Evolutionary conservation across 2,888 invertebrate genomes (phyloP), one percentile per base, ranked within the genome.

Genomic region (Galerucella pusilla): DNA sequence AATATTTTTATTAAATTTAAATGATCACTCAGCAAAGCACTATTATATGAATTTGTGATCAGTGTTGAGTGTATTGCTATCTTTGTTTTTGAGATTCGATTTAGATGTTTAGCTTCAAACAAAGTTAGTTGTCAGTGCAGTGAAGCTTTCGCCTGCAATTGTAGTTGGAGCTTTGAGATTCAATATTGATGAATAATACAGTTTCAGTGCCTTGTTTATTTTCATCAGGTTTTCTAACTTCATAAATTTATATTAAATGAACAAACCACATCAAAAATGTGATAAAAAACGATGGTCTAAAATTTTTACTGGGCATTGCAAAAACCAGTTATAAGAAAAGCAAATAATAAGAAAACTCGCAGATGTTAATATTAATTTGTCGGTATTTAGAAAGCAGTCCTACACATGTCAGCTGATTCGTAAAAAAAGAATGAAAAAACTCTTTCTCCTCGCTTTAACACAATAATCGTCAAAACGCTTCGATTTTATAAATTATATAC

Each of bases 401-500:
- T 46, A 59, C 74, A 71, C 60, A 71, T 45, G 74, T 67, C 74
- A 74, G 74, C 66, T 71, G 74, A 74, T 74, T 64, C 54, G 68
- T 28, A 61, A 67, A 61, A 57, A 60, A 67, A 63, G 52, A 71
- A 61, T 35, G 45, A 71, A 71, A 54, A 65, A 65, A 71, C 45
- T 65, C 45, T 61, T 67, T 71, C 67, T 70, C 61, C 57, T 67
- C 28, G 71, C 70, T 70, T 60, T 70, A 65, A 52, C 74, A 71
- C 71, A 70, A 71, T 71, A 67, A 74, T 71, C 61, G 61, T 16
- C 74, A 60, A 63, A 71, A 74, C 71, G 63, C 71, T 73, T 75
- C 74, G 73, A 77, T 78, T 76, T 73, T 71, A 70, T 65, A 74
- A 77, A 79, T 77, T 78, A 75, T 74, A 77, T 78, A 77, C 79